Conservation (phyloP, 2,113 vertebrate species). For the Gasterosteus nipponicus region DNA sequence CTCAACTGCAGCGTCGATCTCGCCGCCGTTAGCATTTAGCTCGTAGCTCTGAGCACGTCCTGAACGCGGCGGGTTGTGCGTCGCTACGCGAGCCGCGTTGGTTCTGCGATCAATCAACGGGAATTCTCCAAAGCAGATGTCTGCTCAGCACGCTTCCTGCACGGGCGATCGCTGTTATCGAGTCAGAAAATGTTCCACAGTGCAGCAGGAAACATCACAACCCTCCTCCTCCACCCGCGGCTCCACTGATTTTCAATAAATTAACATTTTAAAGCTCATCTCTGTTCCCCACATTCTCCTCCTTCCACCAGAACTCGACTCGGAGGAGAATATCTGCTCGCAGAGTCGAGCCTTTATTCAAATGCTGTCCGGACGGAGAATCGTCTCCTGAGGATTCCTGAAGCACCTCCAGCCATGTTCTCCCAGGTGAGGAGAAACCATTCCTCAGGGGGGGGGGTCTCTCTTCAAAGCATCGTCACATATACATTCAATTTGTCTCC, state of each 20-base stretch:
- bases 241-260: slow-evolving; percentile 30
- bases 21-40: too few relatives aligned
- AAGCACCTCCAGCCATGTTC: slow-evolving; percentile 49
- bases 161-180: too few relatives aligned
- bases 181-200: too few relatives aligned
- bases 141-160: too few relatives aligned
- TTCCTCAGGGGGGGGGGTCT: background rate
- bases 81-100: too few relatives aligned
- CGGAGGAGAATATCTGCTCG: slow-evolving; percentile 47
- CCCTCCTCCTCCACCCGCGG: background rate
- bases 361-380: slow-evolving; percentile 62
- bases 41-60: too few relatives aligned
- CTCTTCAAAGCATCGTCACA: slow-evolving; percentile 48
- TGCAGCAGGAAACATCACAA: background rate
- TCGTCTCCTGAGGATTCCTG: slow-evolving; percentile 59
- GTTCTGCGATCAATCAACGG: too few relatives aligned
- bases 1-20: too few relatives aligned
- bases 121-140: too few relatives aligned
- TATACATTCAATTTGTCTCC: slow-evolving; percentile 2
- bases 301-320: slow-evolving; percentile 57
- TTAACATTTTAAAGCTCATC: slow-evolving; percentile 38
- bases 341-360: slow-evolving; percentile 57
- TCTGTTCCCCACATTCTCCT: slow-evolving; percentile 38
- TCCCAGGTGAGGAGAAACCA: slow-evolving; percentile 46
- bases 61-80: too few relatives aligned